phyloP scores from a whole-genome alignment of 2,113 vertebrate species.

The Oryzias curvinotus region DNA sequence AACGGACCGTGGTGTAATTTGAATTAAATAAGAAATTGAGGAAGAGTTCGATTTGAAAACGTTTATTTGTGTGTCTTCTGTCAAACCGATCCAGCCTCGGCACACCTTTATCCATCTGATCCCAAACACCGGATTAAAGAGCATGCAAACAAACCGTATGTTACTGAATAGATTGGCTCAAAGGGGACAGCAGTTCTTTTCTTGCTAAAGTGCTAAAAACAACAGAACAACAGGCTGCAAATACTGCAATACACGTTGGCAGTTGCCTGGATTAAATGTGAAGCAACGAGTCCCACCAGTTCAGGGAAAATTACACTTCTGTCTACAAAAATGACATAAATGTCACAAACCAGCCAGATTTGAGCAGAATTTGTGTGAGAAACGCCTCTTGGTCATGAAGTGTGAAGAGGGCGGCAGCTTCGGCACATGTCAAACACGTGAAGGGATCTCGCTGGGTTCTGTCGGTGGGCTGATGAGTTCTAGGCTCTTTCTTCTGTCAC shows the following conservation, averaged over 20 bases:
- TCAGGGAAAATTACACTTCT: constrained; percentile 17
- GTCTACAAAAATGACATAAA: constrained; percentile 63
- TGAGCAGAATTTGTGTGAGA: constrained; percentile 23
- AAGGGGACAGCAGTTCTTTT: constrained; percentile 32
- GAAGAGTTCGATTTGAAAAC: constrained; percentile 45
- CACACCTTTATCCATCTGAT: constrained; percentile 60
- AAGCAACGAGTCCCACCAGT: constrained; percentile 26
- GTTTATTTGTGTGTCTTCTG: constrained; percentile 72
- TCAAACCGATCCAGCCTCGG: constrained; percentile 64
- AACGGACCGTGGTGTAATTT: too few species aligned
- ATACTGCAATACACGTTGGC: constrained; percentile 45
- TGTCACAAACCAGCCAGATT: constrained; percentile 37
- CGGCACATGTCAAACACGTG: constrained; percentile 46
- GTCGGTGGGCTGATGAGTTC: constrained; percentile 8
- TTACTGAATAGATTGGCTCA: constrained; percentile 47
- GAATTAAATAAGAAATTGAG: background rate
- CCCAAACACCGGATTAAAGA: constrained; percentile 70
- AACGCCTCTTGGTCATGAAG: constrained; percentile 23
- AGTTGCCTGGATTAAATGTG: constrained; percentile 29
- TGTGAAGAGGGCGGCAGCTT: constrained; percentile 23
- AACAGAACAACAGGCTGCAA: constrained; percentile 52
- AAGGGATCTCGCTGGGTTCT: constrained; percentile 20
- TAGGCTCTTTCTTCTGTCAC: constrained; percentile 11
- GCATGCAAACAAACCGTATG: constrained; percentile 73
- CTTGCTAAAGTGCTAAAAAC: constrained; percentile 60